A percentile compares a stretch with the other conserved stretches of the same genome.
phyloP scores from a whole-genome alignment of 1,140 invertebrate genomes.

The Wasmannia auropunctata region DNA sequence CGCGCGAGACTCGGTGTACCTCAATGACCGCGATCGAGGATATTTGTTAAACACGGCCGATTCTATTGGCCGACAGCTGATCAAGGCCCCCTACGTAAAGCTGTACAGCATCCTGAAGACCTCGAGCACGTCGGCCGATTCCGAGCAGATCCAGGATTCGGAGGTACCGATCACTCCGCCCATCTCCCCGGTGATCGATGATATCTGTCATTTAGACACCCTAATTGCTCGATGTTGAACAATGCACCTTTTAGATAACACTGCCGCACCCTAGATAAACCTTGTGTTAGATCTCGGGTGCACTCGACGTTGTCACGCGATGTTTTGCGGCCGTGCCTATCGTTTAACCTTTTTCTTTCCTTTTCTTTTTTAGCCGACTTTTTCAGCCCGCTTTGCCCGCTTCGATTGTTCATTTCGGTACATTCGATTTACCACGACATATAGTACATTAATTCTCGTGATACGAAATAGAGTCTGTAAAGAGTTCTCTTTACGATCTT shows the following conservation, averaged over 20 bases:
- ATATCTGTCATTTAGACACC: slow-evolving; percentile 49
- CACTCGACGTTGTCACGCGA: slow-evolving; percentile 58
- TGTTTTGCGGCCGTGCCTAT: slow-evolving; percentile 54
- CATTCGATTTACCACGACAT: too few species aligned
- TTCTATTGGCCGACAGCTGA: slow-evolving; percentile 88
- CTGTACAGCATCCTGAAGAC: slow-evolving; percentile 97
- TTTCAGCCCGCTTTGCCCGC: slow-evolving; percentile 43
- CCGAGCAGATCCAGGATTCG: slow-evolving; percentile 87
- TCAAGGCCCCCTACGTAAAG: slow-evolving; percentile 98
- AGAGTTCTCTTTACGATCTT: neutral
- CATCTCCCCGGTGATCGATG: slow-evolving; percentile 52
- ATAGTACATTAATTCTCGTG: neutral
- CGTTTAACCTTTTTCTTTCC: neutral
- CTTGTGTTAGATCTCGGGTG: slow-evolving; percentile 35
- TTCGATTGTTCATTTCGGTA: slow-evolving; percentile 3
- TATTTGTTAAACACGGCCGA: slow-evolving; percentile 67
- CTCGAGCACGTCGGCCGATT: slow-evolving; percentile 93
- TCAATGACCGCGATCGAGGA: slow-evolving; percentile 6
- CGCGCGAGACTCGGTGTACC: neutral
- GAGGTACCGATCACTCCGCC: slow-evolving; percentile 79
- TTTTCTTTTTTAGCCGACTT: neutral
- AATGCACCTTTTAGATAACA: slow-evolving; percentile 64
- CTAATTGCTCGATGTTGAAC: slow-evolving; percentile 70
- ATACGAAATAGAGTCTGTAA: neutral
- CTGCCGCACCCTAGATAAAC: slow-evolving; percentile 53